Evolutionary conservation across 1,140 invertebrate genomes (phyloP), one percentile per base, ranked within the genome.

Genomic region (Oryctes rhinoceros): DNA sequence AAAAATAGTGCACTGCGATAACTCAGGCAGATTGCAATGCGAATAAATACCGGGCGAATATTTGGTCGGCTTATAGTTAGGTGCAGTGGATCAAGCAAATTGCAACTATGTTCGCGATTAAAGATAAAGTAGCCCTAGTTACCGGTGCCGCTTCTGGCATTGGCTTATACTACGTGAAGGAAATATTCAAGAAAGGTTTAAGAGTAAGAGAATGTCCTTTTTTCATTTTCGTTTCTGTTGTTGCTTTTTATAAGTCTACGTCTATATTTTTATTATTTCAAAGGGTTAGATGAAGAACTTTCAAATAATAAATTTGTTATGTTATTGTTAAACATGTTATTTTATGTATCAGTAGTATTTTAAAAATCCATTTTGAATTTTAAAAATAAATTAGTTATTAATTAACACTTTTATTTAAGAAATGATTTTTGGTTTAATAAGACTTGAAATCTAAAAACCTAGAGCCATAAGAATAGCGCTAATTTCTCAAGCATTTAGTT

Each of bases 71-170:
- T 5, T 10, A 37, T 30, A 71, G 65, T 71, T 24, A 35, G 13
- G 11, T 71, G 9, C 20, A 15, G 18, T 71, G 65, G 24, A 24
- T 15, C 18, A 35, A 30, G 7, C 24, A 24, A 24, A 13, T 24
- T 24, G 24, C n/a, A 24, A 71, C 44, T 44, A 79, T 80, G 76
- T 80, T 77, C 39, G 24, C 44, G 9, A 76, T 76, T 20, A 80
- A 77, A 62, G 80, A 67, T 24, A 80, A 80, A 78, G 76, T 80
- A 15, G 80, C 80, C n/a, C n/a, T 78, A 24, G 65, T 78, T 39
- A 80, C 80, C 15, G 80, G 80, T 20, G 77, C 24, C 30, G 76
- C 53, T n/a, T 49, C 37, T 53, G 80, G 80, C 13, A 78, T 80
- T 30, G 80, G 80, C 30, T 71, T 80, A 37, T 11, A 75, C 18